Conservation (phyloP, 2,113 vertebrate species). For the Ptychochromis oligacanthus region DNA sequence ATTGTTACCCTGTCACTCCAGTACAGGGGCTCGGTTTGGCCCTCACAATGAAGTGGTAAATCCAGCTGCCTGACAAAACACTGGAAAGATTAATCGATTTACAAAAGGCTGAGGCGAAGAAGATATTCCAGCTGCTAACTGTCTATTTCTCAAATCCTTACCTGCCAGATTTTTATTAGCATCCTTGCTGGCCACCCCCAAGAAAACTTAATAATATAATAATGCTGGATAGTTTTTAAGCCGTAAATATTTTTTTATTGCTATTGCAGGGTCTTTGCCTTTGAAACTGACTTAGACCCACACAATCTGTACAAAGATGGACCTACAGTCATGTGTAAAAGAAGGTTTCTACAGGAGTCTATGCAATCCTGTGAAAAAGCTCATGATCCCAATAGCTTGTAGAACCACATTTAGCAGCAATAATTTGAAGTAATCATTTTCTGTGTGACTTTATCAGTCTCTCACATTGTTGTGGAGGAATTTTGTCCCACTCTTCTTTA, state of each 20-base stretch:
- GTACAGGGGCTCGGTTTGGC: background rate
- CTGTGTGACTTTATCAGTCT: too few species aligned
- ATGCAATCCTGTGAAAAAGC: too few species aligned
- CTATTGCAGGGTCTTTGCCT: background rate
- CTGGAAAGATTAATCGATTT: background rate
- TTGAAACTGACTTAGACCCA: background rate
- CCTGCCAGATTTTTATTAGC: background rate
- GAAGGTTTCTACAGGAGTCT: too few species aligned
- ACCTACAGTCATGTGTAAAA: too few species aligned
- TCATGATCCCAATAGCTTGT: too few species aligned
- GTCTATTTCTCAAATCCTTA: background rate
- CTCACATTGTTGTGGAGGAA: too few species aligned
- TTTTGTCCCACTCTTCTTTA: too few species aligned
- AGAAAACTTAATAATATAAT: background rate
- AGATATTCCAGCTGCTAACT: background rate
- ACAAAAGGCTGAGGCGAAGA: accelerated
- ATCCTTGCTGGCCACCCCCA: background rate
- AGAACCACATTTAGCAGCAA: too few species aligned
- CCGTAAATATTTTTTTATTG: too few species aligned
- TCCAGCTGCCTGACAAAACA: background rate
- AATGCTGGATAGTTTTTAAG: background rate
- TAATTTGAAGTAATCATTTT: too few species aligned
- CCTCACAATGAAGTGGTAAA: background rate
- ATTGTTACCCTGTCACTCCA: too few species aligned
- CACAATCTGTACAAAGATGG: background rate